Percentiles rank a stretch among this genome's conserved stretches.
Evolutionary conservation across 2,888 invertebrate genomes (phyloP).

Genomic region (Lamproptera curius): DNA sequence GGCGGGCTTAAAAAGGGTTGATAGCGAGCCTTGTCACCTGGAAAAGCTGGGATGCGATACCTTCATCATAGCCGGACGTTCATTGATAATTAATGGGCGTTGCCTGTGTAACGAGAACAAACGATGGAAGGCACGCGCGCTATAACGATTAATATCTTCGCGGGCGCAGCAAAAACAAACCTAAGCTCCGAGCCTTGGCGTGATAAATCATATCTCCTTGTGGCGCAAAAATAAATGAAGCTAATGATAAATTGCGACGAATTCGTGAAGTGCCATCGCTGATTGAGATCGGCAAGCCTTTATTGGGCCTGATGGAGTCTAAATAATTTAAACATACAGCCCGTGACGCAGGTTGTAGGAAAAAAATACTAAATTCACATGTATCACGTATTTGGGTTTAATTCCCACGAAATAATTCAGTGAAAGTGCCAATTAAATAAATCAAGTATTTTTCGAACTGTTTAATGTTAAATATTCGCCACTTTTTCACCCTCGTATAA

Average conservation of each 20-base stretch:
- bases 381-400: too few species aligned
- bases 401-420: too few species aligned
- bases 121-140: slow-evolving; percentile 70
- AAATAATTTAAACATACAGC: neutral
- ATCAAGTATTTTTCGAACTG: too few species aligned
- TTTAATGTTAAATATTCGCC: slow-evolving; percentile 56
- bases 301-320: slow-evolving; percentile 40
- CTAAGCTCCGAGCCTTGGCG: slow-evolving; percentile 63
- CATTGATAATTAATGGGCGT: slow-evolving; percentile 77
- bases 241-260: slow-evolving; percentile 73
- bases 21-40: slow-evolving; percentile 73
- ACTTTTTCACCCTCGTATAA: slow-evolving; percentile 49
- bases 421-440: too few species aligned
- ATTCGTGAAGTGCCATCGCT: slow-evolving; percentile 53
- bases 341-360: neutral
- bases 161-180: slow-evolving; percentile 72
- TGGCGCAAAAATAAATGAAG: slow-evolving; percentile 77
- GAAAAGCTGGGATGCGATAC: slow-evolving; percentile 63
- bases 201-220: slow-evolving; percentile 75
- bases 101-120: slow-evolving; percentile 76
- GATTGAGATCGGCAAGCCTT: slow-evolving; percentile 60
- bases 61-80: slow-evolving; percentile 73
- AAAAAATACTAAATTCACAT: too few species aligned
- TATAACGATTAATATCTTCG: slow-evolving; percentile 77
- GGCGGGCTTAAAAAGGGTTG: slow-evolving; percentile 76